A percentile compares a stretch with the other conserved stretches of the same genome.
Conservation (phyloP, 1,140 invertebrate genomes). For the Zophobas atratus region DNA sequence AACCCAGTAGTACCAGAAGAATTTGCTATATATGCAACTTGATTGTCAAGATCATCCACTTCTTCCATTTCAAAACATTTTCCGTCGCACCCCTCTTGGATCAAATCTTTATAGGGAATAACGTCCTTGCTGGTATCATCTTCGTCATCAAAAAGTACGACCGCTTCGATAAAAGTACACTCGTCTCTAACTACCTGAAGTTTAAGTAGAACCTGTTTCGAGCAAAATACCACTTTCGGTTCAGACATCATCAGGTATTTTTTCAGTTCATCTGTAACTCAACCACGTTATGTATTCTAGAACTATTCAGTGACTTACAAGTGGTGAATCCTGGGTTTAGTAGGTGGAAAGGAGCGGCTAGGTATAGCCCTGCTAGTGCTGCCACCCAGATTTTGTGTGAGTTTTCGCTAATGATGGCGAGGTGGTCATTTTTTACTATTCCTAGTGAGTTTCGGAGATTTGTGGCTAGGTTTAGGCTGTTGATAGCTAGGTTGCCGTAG, state of each 20-base stretch:
- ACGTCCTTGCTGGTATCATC: background rate
- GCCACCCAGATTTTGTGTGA: background rate
- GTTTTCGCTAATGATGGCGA: constrained; percentile 3
- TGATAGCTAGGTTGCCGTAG: background rate
- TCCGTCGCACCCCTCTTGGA: background rate
- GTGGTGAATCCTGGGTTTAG: background rate
- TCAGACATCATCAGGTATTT: background rate
- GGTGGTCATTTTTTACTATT: background rate
- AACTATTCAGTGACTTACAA: background rate
- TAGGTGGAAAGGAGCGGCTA: background rate
- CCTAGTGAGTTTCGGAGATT: background rate
- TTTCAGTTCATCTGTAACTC: constrained; percentile 13
- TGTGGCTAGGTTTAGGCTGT: background rate
- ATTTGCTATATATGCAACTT: constrained; percentile 7
- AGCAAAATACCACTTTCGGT: background rate
- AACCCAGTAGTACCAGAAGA: constrained; percentile 18
- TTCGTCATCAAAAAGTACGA: background rate
- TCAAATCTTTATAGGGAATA: background rate
- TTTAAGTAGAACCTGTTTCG: too few species aligned
- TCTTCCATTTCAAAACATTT: constrained; percentile 8
- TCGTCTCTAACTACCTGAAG: too few species aligned
- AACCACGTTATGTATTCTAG: background rate
- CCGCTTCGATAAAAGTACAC: too few species aligned
- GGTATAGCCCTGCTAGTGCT: constrained; percentile 2
- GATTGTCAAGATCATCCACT: background rate